These are phyloP conservation scores for Thripadectes ignobilis DNA, from an alignment of 2,797 vertebrate species.

Conservation along the genomic window DNA sequence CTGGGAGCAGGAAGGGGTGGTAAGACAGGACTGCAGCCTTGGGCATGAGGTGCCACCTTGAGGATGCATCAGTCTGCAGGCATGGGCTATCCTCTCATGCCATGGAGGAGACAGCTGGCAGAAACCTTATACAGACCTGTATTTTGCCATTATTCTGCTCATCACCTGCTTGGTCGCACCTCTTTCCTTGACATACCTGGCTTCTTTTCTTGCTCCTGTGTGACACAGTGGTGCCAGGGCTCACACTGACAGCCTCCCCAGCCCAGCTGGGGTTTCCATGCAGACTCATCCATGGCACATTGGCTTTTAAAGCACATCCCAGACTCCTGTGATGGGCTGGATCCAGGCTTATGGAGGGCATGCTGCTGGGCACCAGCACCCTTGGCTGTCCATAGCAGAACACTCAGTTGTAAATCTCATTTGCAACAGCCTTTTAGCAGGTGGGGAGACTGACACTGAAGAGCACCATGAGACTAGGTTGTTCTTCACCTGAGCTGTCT, in stretches of 20 bases:
- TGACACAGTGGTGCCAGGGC: not conserved
- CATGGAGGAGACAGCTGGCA: not conserved
- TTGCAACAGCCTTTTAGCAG: not conserved
- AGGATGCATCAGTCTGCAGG: accelerated
- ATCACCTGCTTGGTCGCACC: not conserved
- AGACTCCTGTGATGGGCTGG: not conserved
- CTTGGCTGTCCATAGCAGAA: not conserved
- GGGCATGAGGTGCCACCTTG: not conserved
- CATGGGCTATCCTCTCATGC: not conserved
- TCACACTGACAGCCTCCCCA: not conserved
- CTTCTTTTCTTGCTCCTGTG: not conserved
- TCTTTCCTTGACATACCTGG: accelerated
- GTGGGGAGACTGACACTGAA: not conserved
- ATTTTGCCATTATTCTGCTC: not conserved
- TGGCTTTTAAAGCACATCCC: not conserved
- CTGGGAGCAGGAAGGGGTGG: not conserved
- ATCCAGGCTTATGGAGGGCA: not conserved
- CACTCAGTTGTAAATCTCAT: accelerated
- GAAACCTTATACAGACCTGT: not conserved
- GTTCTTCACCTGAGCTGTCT: not conserved
- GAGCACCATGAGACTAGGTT: not conserved
- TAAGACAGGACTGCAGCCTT: not conserved
- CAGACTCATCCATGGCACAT: not conserved
- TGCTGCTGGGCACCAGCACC: not conserved
- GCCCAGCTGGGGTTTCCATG: not conserved